Evolutionary conservation across 1,140 invertebrate species (phyloP), one percentile per base, ranked within the genome.

Genomic region (Drosophila pseudoananassae): DNA sequence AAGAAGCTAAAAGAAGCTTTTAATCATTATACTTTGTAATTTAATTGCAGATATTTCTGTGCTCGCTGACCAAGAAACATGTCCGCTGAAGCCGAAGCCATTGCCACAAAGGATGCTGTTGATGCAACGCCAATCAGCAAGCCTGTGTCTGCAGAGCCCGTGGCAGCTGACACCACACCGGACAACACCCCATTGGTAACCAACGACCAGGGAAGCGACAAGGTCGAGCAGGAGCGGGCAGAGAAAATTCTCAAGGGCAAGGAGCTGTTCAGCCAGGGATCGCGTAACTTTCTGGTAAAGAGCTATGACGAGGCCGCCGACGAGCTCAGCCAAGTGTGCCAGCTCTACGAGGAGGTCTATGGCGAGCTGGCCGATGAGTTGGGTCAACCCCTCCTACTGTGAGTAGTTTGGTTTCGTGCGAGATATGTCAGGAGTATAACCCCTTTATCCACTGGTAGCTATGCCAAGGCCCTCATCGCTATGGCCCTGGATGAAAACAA

Each of bases 311-410:
- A 93, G 63, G 96, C 96, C 23, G 95, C 96, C 3, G 93, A 94
- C 52, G 93, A 95, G 20, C 92, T 97, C 9, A 94, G 95, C 54
- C 94, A 96, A 81, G 95, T 96, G 2, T 96, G 95, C 77, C 92
- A 94, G 66, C 75, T 96, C 10, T 92, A 96, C 47, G 93, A 92
- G 7, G 90, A 93, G 17, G 91, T 94, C 14, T 94, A 95, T 92
- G 96, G 96, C 4, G 95, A 96, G 58, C 92, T 94, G 17, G 94
- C 94, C 1, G 93, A 94, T 63, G 95, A 97, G 82, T 94, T 95
- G 85, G 96, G 94, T 6, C 96, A 97, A 53, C 95, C 95, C 2
- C 96, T 97, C 90, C 94, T 96, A 61, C 93, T 94, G 61, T 91
- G 49, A 91, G 87, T 88, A 65, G 17, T 36, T 20, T 3, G 12